phyloP scores from a whole-genome alignment of 2,888 invertebrate species.

The Dolichopus griseipennis region DNA sequence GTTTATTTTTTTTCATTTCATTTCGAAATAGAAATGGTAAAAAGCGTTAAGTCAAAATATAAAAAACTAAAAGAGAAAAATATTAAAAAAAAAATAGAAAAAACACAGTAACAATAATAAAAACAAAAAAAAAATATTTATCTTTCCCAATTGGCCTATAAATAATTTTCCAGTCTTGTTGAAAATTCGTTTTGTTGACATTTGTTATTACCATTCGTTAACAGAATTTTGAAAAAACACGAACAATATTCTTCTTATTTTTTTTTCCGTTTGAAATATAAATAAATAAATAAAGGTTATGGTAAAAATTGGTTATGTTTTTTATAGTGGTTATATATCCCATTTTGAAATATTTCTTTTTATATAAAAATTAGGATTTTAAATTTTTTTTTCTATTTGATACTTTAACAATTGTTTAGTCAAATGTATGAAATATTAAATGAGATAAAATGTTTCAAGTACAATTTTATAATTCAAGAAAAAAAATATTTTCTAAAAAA shows the following conservation, averaged over 20 bases:
- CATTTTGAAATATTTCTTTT: background rate
- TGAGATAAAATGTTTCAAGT: too few relatives aligned
- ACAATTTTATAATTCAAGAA: too few relatives aligned
- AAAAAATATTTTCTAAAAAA: too few relatives aligned
- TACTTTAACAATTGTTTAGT: too few relatives aligned
- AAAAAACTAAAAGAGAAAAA: too few relatives aligned
- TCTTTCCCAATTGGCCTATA: slow-evolving; percentile 12
- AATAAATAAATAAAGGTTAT: slow-evolving; percentile 2
- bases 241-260: background rate
- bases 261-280: background rate
- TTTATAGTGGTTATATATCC: background rate
- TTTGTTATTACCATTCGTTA: slow-evolving; percentile 15
- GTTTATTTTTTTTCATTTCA: background rate
- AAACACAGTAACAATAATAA: background rate
- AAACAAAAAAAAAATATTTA: background rate
- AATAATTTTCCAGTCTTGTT: slow-evolving; percentile 12
- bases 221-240: slow-evolving; percentile 7
- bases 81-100: background rate
- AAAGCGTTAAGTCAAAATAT: too few relatives aligned
- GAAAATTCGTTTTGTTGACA: slow-evolving; percentile 15
- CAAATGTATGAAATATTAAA: too few relatives aligned
- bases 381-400: too few relatives aligned
- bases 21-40: background rate
- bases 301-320: background rate
- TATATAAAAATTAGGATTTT: too few relatives aligned